phyloP scores from a whole-genome alignment of 2,888 invertebrate genomes.

The Rhamnusium bicolor region DNA sequence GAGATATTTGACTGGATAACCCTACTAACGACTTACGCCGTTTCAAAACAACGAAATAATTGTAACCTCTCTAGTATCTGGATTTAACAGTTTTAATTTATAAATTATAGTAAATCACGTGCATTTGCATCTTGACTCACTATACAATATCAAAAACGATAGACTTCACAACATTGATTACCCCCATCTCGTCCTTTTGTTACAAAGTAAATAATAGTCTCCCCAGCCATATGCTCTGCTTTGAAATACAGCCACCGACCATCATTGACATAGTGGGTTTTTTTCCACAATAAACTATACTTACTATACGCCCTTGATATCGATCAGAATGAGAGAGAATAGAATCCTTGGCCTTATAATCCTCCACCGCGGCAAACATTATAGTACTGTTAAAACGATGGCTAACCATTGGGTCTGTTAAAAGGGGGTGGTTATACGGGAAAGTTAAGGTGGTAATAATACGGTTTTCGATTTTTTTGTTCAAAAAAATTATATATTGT shows the following conservation, averaged over 20 bases:
- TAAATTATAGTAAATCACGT: neutral
- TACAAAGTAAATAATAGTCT: slow-evolving; percentile 14
- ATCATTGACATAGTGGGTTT: slow-evolving; percentile 26
- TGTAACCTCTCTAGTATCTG: too few species aligned
- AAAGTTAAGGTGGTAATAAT: too few species aligned
- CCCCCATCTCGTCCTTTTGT: slow-evolving; percentile 12
- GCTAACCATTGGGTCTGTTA: neutral
- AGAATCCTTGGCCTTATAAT: slow-evolving; percentile 22
- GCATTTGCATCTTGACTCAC: neutral
- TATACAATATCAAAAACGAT: neutral
- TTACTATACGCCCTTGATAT: slow-evolving; percentile 18
- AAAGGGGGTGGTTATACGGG: too few species aligned
- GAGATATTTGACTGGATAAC: too few species aligned
- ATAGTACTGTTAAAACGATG: slow-evolving; percentile 22
- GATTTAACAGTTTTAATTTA: too few species aligned
- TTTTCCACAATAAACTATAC: slow-evolving; percentile 3
- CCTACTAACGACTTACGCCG: too few species aligned
- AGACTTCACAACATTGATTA: slow-evolving; percentile 6
- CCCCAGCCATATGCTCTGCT: slow-evolving; percentile 5
- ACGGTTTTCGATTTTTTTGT: too few species aligned
- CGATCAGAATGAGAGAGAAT: slow-evolving; percentile 27
- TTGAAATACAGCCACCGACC: neutral
- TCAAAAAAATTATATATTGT: too few species aligned
- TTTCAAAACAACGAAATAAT: too few species aligned
- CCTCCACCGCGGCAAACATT: slow-evolving; percentile 22